A percentile compares a stretch with the other conserved stretches of the same genome.
phyloP scores from a whole-genome alignment of 2,113 vertebrate species.

The Calyptommatus sinebrachiatus region DNA sequence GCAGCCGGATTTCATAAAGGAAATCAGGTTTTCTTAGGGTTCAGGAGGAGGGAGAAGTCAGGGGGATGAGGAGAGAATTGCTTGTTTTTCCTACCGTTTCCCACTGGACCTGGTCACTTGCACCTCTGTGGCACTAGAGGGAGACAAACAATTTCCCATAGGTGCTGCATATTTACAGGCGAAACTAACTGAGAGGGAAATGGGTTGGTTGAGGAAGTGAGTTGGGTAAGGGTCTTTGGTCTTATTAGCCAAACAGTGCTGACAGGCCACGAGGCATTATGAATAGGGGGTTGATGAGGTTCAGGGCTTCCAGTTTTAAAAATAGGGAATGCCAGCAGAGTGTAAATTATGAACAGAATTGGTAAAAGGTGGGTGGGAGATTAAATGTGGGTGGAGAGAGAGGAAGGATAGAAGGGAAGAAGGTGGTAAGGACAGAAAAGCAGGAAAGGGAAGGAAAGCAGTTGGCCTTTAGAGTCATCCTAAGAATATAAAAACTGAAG shows the following conservation, averaged over 20 bases:
- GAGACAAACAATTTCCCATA: background rate
- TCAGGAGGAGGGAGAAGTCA: too few species aligned
- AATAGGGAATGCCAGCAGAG: constrained; percentile 3
- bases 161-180: background rate
- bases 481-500: too few species aligned
- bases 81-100: too few species aligned
- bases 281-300: constrained; percentile 20
- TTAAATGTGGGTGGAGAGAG: too few species aligned
- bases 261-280: background rate
- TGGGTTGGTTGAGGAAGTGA: too few species aligned
- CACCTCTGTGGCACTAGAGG: background rate
- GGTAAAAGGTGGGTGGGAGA: too few species aligned
- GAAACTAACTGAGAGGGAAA: too few species aligned
- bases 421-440: background rate
- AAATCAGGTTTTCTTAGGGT: too few species aligned
- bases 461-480: too few species aligned
- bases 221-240: background rate
- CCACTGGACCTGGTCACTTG: background rate
- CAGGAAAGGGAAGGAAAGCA: background rate
- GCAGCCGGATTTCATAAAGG: too few species aligned
- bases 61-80: too few species aligned
- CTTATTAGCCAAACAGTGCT: background rate
- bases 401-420: background rate
- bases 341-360: too few species aligned
- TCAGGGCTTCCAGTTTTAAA: background rate